These are phyloP conservation scores for Drosophila bocki DNA, from an alignment of 1,140 invertebrate species.

Conservation along the genomic window DNA sequence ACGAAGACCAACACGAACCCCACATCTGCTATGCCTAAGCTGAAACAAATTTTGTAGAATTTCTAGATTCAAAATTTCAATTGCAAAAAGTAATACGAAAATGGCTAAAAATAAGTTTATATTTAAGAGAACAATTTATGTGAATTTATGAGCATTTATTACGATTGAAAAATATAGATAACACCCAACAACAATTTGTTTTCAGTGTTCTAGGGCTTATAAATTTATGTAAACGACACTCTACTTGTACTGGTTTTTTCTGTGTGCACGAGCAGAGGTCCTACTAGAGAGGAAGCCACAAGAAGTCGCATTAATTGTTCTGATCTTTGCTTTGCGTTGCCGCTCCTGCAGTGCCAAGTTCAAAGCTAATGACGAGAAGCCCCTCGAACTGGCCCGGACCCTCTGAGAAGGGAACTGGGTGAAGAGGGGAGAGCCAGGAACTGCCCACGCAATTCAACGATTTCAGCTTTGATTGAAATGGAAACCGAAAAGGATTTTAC, in stretches of 20 bases:
- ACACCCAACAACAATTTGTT: not conserved
- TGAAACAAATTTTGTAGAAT: not conserved
- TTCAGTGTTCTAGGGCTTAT: not conserved
- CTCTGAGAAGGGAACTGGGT: not conserved
- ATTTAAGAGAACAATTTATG: not conserved
- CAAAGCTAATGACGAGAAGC: slow-evolving; percentile 67
- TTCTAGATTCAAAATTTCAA: not conserved
- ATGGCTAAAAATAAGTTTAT: not conserved
- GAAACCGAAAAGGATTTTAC: slow-evolving; percentile 64
- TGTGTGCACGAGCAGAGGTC: slow-evolving; percentile 2
- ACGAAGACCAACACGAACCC: not conserved
- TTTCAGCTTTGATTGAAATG: slow-evolving; percentile 73
- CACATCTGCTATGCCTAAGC: slow-evolving; percentile 5
- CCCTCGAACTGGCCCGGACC: slow-evolving; percentile 27
- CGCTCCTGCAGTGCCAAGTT: slow-evolving; percentile 56
- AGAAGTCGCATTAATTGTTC: slow-evolving; percentile 66
- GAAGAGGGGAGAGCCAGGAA: not conserved
- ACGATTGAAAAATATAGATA: not conserved
- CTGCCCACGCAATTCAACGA: slow-evolving; percentile 26
- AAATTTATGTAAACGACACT: not conserved
- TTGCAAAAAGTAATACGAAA: not conserved
- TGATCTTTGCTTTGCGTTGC: slow-evolving; percentile 26
- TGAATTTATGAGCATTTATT: not conserved
- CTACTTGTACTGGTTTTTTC: not conserved
- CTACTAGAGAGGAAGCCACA: slow-evolving; percentile 48